Conservation (phyloP, 2,888 invertebrate genomes). For the Empis livida region DNA sequence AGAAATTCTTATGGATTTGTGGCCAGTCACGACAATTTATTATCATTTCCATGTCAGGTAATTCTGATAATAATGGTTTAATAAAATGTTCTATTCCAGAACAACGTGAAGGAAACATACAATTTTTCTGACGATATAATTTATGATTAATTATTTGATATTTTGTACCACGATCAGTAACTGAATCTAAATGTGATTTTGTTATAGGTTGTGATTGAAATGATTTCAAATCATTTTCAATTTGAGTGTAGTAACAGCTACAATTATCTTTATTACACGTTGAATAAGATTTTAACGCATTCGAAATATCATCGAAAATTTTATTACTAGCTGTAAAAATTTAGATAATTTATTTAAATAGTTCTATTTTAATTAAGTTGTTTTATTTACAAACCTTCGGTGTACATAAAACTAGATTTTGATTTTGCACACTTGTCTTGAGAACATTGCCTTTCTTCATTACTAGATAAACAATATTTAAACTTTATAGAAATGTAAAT, state of each 20-base stretch:
- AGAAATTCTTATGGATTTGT: conserved; percentile 53
- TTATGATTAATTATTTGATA: conserved; percentile 74
- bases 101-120: conserved; percentile 89
- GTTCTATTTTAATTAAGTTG: not conserved
- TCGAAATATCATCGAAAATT: conserved; percentile 37
- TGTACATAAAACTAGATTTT: not conserved
- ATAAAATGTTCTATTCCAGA: conserved; percentile 84
- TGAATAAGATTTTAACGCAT: conserved; percentile 39
- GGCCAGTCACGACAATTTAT: conserved; percentile 92
- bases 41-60: conserved; percentile 74
- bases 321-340: conserved; percentile 17
- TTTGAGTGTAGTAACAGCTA: conserved; percentile 48
- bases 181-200: conserved; percentile 46
- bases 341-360: not conserved
- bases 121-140: conserved; percentile 68
- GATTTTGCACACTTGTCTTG: no score
- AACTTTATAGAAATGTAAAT: no score
- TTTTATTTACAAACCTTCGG: not conserved
- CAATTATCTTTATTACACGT: conserved; percentile 48
- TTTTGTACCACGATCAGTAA: conserved; percentile 49
- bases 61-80: conserved; percentile 47
- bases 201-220: conserved; percentile 58
- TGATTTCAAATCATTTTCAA: conserved; percentile 52
- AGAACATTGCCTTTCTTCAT: no score
- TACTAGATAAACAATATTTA: no score